phyloP scores from a whole-genome alignment of 2,113 vertebrate genomes.

The Thinocorus orbignyianus region DNA sequence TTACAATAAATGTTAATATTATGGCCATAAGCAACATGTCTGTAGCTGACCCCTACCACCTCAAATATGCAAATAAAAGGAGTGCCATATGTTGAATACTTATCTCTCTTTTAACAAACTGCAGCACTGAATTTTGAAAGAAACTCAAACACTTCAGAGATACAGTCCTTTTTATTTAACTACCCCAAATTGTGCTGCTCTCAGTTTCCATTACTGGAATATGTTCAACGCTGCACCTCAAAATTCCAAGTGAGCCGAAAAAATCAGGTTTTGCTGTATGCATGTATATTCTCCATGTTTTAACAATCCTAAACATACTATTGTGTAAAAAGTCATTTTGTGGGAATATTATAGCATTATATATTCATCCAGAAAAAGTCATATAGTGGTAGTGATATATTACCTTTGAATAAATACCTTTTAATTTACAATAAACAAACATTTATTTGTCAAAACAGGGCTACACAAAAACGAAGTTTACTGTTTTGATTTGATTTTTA shows the following conservation, averaged over 20 bases:
- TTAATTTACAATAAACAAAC: not conserved
- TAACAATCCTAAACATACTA: not conserved
- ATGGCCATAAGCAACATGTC: not conserved
- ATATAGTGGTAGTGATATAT: not conserved
- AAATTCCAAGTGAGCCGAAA: not conserved
- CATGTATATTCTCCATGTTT: not conserved
- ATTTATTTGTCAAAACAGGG: not conserved
- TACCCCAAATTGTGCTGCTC: not conserved
- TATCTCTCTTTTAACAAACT: not conserved
- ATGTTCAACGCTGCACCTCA: not conserved
- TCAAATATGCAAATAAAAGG: not conserved
- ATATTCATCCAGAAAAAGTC: not conserved
- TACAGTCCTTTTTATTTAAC: not conserved
- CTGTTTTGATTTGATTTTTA: not conserved
- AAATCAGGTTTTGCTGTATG: not conserved
- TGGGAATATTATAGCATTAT: not conserved
- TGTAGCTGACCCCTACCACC: not conserved
- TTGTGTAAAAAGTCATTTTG: not conserved
- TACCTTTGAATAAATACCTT: not conserved
- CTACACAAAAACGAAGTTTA: not conserved
- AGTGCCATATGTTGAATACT: not conserved
- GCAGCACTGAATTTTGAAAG: not conserved
- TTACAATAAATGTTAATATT: not conserved
- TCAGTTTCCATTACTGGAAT: not conserved
- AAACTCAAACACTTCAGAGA: not conserved